Conservation (phyloP, 2,113 vertebrate species). For the Urocolius indicus region DNA sequence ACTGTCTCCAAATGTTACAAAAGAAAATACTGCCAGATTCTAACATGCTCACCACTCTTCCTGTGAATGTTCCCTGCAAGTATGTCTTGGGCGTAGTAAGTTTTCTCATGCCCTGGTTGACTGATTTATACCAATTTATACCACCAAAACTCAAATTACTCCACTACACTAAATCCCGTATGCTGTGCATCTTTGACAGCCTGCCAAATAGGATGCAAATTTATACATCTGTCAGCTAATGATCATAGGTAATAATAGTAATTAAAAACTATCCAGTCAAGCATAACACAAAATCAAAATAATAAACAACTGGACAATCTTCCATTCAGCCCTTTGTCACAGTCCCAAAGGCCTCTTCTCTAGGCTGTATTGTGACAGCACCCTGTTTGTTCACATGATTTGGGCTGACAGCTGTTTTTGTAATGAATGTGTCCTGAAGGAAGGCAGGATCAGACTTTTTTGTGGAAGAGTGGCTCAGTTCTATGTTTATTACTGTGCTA, state of each 20-base stretch:
- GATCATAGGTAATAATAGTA: background rate
- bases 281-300: background rate
- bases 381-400: background rate
- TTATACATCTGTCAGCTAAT: constrained; percentile 3
- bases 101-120: background rate
- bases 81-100: background rate
- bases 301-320: background rate
- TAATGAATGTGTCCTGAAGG: background rate
- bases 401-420: background rate
- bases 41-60: background rate
- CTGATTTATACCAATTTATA: background rate
- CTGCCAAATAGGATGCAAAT: background rate
- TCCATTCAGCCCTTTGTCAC: background rate
- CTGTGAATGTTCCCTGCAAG: background rate
- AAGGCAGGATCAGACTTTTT: background rate
- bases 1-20: background rate
- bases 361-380: background rate
- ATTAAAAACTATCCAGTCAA: constrained; percentile 5
- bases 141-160: background rate
- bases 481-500: background rate
- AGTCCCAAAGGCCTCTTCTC: background rate
- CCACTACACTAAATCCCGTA: background rate
- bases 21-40: background rate
- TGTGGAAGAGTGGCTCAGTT: background rate
- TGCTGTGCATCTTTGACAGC: background rate